Base-by-base conservation (phyloP, 30 jellyfish, hydroid and myxozoan species). In the Nemopilema nomurai region DNA sequence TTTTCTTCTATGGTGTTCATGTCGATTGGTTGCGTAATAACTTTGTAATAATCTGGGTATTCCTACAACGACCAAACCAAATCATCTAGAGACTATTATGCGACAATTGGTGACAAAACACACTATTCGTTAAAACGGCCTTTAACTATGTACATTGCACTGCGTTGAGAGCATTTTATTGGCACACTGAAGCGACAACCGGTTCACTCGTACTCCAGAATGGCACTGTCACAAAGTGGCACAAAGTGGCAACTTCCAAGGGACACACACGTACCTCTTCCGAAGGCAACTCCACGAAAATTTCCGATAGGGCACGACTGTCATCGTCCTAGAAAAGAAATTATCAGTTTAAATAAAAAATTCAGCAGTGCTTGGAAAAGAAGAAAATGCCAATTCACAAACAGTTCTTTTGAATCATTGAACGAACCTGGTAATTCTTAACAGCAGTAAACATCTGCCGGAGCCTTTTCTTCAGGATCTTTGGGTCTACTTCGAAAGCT, bases 221-320 rank as follows among this genome's bases (percentile, higher is more conserved):
- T n/a, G n/a, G n/a, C n/a, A n/a, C n/a, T n/a, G n/a, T n/a, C n/a
- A n/a, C n/a, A n/a, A n/a, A n/a, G n/a, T n/a, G n/a, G n/a, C n/a
- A n/a, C n/a, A n/a, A n/a, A n/a, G n/a, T n/a, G n/a, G n/a, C n/a
- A 41, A 41, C 6, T 41, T 41, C 6, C 6, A 3, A 41, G 13
- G 13, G 13, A 3, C 57, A 41, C 57, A 13, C 57, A 41, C 57
- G 57, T 72, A 89, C 97, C 83, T 80, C 83, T 72, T 86, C 81
- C 24, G 97, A 92, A 9, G 99, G 99, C 62, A 95, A 92, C 31
- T 82, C 97, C 67, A 84, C 49, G 71, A 95, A 95, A 78, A 95
- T 95, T 18, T 95, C 97, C 4, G 90, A 86, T 65, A 95, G 76
- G 66, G 32, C 49, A 6, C 99, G 90, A 19, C 99, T 97, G 28